Base-by-base conservation (phyloP, 92 coral and sea anemone species). In the Parazoanthus swiftii region DNA sequence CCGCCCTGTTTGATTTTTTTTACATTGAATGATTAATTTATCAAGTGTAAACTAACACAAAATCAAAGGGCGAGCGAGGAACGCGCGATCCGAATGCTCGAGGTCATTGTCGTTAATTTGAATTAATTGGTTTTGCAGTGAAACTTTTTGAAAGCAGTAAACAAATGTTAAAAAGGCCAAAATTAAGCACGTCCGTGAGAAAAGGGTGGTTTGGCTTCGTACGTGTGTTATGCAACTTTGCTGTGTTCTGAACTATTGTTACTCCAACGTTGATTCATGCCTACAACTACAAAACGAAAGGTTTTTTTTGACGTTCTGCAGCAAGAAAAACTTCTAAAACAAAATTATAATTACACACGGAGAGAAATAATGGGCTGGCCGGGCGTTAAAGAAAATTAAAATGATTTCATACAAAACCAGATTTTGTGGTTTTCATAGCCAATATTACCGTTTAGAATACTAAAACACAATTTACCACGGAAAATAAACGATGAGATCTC, bases 111-210 rank as follows among this genome's bases (percentile, higher is more conserved):
- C 86, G 54, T 65, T 48, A 82, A 20, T 23, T 82, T 16, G 72
- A 82, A 38, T 82, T 82, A 82, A 82, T 82, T 82, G 86, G 56
- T 82, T 82, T 82, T 33, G 58, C 86, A 82, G 86, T 66, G 54
- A 13, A 82, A 38, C 44, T 42, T 82, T 66, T 58, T 63, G 76
- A 82, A 81, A 63, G 50, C 81, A 77, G 26, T 42, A 11, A 77
- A 77, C 26, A 76, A 76, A 42, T 42, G 81, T 63, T 77, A 10
- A 77, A 10, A 77, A 77, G 81, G 74, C 85, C 59, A 79, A 51
- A 16, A 26, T 14, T 79, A 33, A 50, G 70, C 83, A 79, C 43
- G 83, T 79, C 46, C 70, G 20, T 51, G 70, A 50, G 83, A 79
- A 54, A 36, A 79, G 37, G 66, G 67, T 25, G 25, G 39, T 50